A percentile compares a stretch with the other conserved stretches of the same genome.
Conservation (phyloP, 2,113 vertebrate genomes). For the Scomber scombrus region DNA sequence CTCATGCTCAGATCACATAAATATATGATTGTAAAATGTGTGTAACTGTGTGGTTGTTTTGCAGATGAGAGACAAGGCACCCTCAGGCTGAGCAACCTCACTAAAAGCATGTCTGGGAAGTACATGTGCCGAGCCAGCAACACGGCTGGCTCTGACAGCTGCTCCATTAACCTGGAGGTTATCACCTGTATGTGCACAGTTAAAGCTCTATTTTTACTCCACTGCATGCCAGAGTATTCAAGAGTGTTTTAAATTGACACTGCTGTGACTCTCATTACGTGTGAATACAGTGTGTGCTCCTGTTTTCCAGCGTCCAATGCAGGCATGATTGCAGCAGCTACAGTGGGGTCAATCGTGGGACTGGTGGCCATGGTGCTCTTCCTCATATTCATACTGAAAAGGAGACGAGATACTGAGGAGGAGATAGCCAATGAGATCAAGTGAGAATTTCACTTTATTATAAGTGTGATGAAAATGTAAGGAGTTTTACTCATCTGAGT, state of each 20-base stretch:
- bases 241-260: neutral
- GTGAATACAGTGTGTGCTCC: neutral
- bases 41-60: conserved; percentile 47
- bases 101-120: conserved; percentile 88
- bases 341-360: conserved; percentile 87
- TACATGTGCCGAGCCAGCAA: conserved; percentile 90
- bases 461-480: too few species aligned
- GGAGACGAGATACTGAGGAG: conserved; percentile 83
- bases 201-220: neutral
- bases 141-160: conserved; percentile 86
- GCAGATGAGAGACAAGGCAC: conserved; percentile 87
- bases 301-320: conserved; percentile 81
- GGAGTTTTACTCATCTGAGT: too few species aligned
- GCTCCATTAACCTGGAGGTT: conserved; percentile 91
- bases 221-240: neutral
- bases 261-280: neutral
- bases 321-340: conserved; percentile 86
- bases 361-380: conserved; percentile 85
- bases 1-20: neutral
- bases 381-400: conserved; percentile 84
- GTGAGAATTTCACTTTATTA: conserved; percentile 77
- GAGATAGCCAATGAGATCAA: conserved; percentile 93
- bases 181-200: conserved; percentile 84
- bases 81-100: conserved; percentile 89
- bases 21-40: neutral